Evolutionary conservation across 2,113 vertebrate species (phyloP), one percentile per base, ranked within the genome.

Genomic region (Anolis sagrei): DNA sequence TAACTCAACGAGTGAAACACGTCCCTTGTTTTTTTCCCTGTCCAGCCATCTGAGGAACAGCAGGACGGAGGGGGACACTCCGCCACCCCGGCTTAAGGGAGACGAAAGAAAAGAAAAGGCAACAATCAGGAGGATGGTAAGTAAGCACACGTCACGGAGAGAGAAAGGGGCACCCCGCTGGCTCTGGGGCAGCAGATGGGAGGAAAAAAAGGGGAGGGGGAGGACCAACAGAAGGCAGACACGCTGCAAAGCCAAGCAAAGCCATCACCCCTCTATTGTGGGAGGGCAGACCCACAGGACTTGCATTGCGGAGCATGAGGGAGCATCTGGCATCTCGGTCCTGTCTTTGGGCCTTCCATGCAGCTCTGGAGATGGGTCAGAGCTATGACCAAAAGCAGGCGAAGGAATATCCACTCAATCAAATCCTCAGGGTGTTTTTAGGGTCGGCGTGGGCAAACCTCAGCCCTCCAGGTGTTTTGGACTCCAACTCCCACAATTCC

Each of bases 121-220:
- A 82, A 73, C 80, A 73, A 83, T 73, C 76, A 74, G 70, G 11
- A 51, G 32, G 39, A 21, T 9, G 2, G 70, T 29, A n/a, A 64
- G 6, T 29, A n/a, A 64, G 6, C 11, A 5, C 68, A 14, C 1
- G 5, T 51, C 69, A 74, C n/a, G n/a, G 9, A 1, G 76, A 85
- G 68, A 51, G 84, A 74, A 34, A 74, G 23, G n/a, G 77, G 58
- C 23, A 29, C 81, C 81, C 81, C 39, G 72, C 80, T 2, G 62
- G 21, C 68, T 61, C 68, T 0, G 49, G 69, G 77, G 86, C 86
- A 76, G 68, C 78, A 77, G 75, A 90, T 83, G 70, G 72, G 58
- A 92, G 81, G 79, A 79, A 88, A 18, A 9, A 11, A 14, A 14
- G 66, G 34, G 83, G 4, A 2, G 72, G 72, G 44, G 49, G 70